Percentiles rank a stretch among this genome's conserved stretches.
Evolutionary conservation across 2,888 invertebrate species (phyloP).

Genomic region (Drosophila siamana): DNA sequence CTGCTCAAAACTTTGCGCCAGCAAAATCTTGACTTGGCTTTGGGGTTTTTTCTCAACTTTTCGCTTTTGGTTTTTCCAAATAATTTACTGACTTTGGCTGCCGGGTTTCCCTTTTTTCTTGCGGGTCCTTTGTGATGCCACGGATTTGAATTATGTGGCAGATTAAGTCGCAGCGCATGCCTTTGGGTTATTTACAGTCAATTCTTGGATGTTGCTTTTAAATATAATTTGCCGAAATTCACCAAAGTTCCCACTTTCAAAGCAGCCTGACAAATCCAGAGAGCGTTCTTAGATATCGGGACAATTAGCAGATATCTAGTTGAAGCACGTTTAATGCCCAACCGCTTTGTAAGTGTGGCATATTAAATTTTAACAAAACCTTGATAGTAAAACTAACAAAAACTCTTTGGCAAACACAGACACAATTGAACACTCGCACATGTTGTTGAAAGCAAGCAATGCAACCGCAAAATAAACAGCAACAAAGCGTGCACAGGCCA

Average conservation of each 20-base stretch:
- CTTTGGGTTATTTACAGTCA: constrained; percentile 66
- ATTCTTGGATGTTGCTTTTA: constrained; percentile 20
- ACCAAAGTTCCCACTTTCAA: background rate
- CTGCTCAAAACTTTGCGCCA: constrained; percentile 41
- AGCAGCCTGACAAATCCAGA: background rate
- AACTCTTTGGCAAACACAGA: constrained; percentile 14
- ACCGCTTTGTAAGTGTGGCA: too few relatives aligned
- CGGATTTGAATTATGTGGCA: constrained; percentile 71
- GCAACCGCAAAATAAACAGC: constrained; percentile 76
- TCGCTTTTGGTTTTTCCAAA: constrained; percentile 27
- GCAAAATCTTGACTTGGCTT: constrained; percentile 46
- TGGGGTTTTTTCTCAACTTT: constrained; percentile 18
- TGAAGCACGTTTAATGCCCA: background rate
- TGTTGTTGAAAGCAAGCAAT: constrained; percentile 59
- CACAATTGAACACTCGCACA: constrained; percentile 27
- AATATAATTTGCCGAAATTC: constrained; percentile 20
- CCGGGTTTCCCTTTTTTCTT: constrained; percentile 22
- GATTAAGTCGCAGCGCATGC: constrained; percentile 74
- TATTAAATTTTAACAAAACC: constrained; percentile 79
- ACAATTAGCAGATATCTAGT: constrained; percentile 4
- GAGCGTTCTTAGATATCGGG: background rate
- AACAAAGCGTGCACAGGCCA: constrained; percentile 59
- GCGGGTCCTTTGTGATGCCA: constrained; percentile 37
- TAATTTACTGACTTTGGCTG: constrained; percentile 25
- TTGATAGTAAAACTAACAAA: constrained; percentile 52